Base-by-base conservation (phyloP, 2,113 vertebrate species). In the Mungos mungo region DNA sequence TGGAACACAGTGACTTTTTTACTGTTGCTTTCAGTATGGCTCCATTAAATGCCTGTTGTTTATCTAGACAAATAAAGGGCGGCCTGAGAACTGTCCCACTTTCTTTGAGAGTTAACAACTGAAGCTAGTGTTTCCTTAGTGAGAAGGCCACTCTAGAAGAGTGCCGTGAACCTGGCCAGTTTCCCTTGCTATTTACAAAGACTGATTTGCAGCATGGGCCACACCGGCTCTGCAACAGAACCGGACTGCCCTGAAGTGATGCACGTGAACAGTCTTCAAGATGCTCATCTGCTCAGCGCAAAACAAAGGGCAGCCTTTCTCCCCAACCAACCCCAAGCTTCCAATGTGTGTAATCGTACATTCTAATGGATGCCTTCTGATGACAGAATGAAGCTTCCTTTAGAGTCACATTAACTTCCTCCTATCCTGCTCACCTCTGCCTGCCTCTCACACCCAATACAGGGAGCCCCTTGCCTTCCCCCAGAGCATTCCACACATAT, bases 51-150 rank as follows among this genome's bases (percentile, higher is more conserved):
- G 94, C 80, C 60, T 15, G 16, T 41, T 97, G 89, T 95, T 97
- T 89, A 96, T 80, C 93, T 96, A 47, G 0, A 74, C 84, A 93
- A 94, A 93, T 95, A 93, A 91, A 96, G 52, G 90, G 86, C 50
- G 54, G 93, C 47, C 95, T 95, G 95, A 93, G 98, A 97, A 97
- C 94, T 95, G 96, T 63, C 97, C 97, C 83, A 96, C 35, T 97
- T 98, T 98, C 97, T 95, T 54, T 95, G 86, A 79, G 83, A 95
- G 88, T 95, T 96, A 96, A 94, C 95, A 92, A 66, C 47, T 92
- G 80, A 93, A 93, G 89, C 86, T 95, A 96, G 97, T 71, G 96
- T 86, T 93, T 95, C 96, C 90, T 91, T 54, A 90, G 92, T 57
- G 72, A 92, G 87, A 95, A 76, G 31, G 25, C 85, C 31, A 63